Evolutionary conservation across 2,113 vertebrate species (phyloP), one percentile per base, ranked within the genome.

Genomic region (Agapornis roseicollis): DNA sequence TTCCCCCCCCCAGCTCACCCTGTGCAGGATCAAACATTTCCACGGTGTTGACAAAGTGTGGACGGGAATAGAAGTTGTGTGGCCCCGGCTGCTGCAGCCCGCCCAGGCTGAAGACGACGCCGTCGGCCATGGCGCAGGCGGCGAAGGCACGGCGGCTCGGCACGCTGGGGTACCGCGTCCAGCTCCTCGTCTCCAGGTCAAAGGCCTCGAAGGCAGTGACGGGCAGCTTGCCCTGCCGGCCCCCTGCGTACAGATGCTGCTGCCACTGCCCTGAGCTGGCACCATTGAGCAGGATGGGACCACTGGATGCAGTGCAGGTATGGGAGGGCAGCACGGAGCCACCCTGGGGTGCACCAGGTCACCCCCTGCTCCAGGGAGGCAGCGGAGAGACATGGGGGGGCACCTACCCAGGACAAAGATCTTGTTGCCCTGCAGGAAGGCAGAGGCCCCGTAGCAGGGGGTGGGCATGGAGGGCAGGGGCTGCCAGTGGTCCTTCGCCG

Each of bases 61-160:
- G 99, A 69, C 99, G 98, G 72, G 99, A 99, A 94, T 99, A 99
- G 98, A 99, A 99, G 98, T 99, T 99, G 94, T 99, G 99, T 1
- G 99, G 99, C 17, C 99, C 99, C 0, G 99, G 99, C 91, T 99
- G 99, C 97, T 99, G 99, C 66, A 99, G 97, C 11, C 99, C 99
- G 8, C 99, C 99, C 69, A 99, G 96, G 97, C 99, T 99, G 97
- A 99, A 99, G 96, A 99, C 94, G 52, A 98, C 92, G 3, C 98
- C 97, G 1, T 99, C 99, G 0, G 97, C 98, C 92, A 98, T 97
- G 63, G 99, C 98, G 1, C 99, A 99, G 96, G 98, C 98, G 1
- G 99, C 99, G n/a, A 99, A 99, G 58, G 99, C 99, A 88, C 99
- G 98, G 79, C 99, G 98, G 96, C 99, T 99, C 17, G 99, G 99